Conservation (phyloP, 1,140 invertebrate species). For the Drosophila nigrodunni region DNA sequence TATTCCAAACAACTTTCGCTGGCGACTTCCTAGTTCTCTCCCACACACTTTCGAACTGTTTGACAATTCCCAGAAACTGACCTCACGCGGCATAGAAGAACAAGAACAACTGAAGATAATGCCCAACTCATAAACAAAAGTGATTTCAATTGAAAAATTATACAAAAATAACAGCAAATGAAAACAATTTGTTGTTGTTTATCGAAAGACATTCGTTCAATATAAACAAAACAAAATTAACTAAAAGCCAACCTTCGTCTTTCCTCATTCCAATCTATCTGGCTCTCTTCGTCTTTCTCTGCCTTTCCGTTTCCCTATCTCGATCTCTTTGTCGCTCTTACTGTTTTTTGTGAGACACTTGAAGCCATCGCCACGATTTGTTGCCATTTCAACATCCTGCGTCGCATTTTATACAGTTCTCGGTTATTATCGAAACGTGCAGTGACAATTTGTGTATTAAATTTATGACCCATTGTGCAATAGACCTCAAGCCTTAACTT, state of each 20-base stretch:
- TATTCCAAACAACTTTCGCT: constrained; percentile 30
- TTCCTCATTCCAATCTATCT: constrained; percentile 6
- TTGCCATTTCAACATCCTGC: constrained; percentile 60
- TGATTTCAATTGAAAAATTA: constrained; percentile 68
- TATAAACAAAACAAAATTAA: constrained; percentile 52
- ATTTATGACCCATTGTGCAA: constrained; percentile 65
- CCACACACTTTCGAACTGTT: constrained; percentile 3
- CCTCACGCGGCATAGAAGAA: constrained; percentile 47
- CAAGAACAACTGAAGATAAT: constrained; percentile 11
- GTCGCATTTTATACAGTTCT: constrained; percentile 41
- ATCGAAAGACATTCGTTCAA: constrained; percentile 36
- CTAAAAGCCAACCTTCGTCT: constrained; percentile 9
- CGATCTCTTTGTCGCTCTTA: too few relatives aligned
- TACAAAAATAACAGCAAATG: constrained; percentile 58
- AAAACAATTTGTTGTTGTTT: constrained; percentile 51
- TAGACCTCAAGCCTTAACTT: constrained; percentile 35
- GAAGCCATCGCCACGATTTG: constrained; percentile 48
- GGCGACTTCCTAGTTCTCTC: constrained; percentile 42
- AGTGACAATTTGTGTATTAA: constrained; percentile 59
- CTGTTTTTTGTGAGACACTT: constrained; percentile 31
- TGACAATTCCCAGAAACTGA: constrained; percentile 63
- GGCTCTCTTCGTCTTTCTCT: not conserved
- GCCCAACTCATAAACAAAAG: constrained; percentile 59
- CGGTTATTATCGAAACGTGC: constrained; percentile 68
- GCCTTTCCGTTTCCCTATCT: too few relatives aligned